A percentile compares a stretch with the other conserved stretches of the same genome.
Conservation (phyloP, 1,140 invertebrate genomes). For the Colletes latitarsis region DNA sequence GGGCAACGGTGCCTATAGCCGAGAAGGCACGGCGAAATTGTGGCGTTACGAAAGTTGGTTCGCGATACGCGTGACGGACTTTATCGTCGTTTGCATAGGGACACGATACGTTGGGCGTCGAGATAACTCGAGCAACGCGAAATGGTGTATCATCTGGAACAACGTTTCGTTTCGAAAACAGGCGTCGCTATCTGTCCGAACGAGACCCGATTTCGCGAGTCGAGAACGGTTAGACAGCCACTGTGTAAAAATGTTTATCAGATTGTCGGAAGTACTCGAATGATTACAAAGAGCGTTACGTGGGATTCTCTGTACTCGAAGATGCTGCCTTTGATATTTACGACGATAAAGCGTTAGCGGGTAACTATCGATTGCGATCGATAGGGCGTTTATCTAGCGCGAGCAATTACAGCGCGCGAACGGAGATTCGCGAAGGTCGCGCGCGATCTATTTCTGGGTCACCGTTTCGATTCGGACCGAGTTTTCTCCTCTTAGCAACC, state of each 20-base stretch:
- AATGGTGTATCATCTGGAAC: not conserved
- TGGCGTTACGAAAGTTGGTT: not conserved
- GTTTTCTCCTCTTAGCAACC: constrained; percentile 32
- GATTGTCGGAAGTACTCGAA: too few relatives aligned
- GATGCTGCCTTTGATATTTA: too few relatives aligned
- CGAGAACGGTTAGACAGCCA: too few relatives aligned
- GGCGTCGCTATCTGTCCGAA: not conserved
- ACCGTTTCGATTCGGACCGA: constrained; percentile 15
- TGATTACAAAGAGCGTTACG: too few relatives aligned
- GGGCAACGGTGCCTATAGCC: not conserved
- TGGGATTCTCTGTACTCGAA: too few relatives aligned
- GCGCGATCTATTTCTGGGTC: constrained; percentile 28
- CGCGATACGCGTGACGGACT: constrained; percentile 2
- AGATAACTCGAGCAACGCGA: constrained; percentile 3
- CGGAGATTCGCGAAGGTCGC: constrained; percentile 11
- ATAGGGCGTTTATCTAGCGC: not conserved
- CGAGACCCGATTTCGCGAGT: not conserved
- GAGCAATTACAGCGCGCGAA: not conserved
- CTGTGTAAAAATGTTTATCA: too few relatives aligned
- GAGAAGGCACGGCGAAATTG: not conserved
- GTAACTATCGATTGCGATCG: not conserved
- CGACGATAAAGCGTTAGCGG: too few relatives aligned
- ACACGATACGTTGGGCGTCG: not conserved
- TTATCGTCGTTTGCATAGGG: constrained; percentile 10
- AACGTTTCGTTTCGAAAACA: constrained; percentile 7